phyloP scores from a whole-genome alignment of 2,797 vertebrate species.

The Caiman crocodilus region DNA sequence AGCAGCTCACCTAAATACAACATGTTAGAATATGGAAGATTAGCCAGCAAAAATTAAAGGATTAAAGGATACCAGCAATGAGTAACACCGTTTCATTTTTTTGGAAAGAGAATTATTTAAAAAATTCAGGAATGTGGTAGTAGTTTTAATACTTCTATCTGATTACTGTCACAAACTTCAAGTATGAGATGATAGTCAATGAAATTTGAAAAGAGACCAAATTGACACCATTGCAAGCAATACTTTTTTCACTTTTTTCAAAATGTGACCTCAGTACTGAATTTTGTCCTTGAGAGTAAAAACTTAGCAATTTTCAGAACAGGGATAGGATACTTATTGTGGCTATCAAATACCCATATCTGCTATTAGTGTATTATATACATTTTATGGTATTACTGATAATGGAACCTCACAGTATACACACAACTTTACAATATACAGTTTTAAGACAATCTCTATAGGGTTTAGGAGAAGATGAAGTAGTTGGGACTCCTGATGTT shows the following conservation, averaged over 20 bases:
- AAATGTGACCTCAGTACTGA: not conserved
- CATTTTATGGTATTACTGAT: too few relatives aligned
- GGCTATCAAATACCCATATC: not conserved
- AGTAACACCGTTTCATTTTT: rapidly evolving
- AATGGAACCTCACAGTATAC: too few relatives aligned
- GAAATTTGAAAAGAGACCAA: not conserved
- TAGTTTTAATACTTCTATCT: not conserved
- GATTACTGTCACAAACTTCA: not conserved
- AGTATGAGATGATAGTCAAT: not conserved
- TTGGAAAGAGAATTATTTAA: not conserved
- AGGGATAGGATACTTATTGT: not conserved
- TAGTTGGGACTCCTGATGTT: too few relatives aligned
- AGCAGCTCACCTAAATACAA: not conserved
- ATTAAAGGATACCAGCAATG: not conserved
- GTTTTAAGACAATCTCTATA: too few relatives aligned
- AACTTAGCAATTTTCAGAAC: not conserved
- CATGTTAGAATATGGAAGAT: not conserved
- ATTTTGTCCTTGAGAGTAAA: not conserved
- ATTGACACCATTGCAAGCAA: not conserved
- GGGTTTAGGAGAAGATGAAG: too few relatives aligned
- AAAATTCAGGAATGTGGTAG: not conserved
- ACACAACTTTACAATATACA: too few relatives aligned
- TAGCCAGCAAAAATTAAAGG: not conserved
- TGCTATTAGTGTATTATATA: not conserved
- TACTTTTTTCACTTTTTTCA: not conserved